Evolutionary conservation across 2,797 vertebrate species (phyloP).

Genomic region (Lagocephalus sceleratus): DNA sequence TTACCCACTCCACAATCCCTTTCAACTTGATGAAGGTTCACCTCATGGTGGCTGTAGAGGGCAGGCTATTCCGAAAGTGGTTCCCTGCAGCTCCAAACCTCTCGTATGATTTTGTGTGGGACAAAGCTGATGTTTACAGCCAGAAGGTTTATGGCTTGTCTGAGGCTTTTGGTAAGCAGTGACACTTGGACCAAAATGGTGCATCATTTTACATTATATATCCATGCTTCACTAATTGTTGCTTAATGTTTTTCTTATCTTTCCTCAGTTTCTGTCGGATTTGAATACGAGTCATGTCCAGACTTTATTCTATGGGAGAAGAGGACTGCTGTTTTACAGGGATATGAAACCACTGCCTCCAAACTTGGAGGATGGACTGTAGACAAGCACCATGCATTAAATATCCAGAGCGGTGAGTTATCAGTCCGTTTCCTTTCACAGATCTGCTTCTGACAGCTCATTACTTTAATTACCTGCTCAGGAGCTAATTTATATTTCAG

Average conservation of each 20-base stretch:
- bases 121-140: conserved; percentile 97
- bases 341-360: conserved; percentile 92
- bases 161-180: conserved; percentile 88
- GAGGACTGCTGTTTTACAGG: conserved; percentile 91
- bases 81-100: conserved; percentile 92
- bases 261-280: conserved; percentile 90
- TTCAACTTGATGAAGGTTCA: conserved; percentile 99
- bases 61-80: conserved; percentile 96
- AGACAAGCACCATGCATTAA: conserved; percentile 94
- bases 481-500: background rate
- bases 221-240: background rate
- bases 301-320: conserved; percentile 98
- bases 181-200: background rate
- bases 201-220: background rate
- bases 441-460: background rate
- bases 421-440: background rate
- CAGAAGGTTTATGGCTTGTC: conserved; percentile 96
- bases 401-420: conserved; percentile 92
- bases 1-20: conserved; percentile 89
- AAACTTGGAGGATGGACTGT: conserved; percentile 95
- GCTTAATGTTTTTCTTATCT: conserved; percentile 4
- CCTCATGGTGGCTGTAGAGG: conserved; percentile 96
- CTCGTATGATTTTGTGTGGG: conserved; percentile 94
- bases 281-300: conserved; percentile 98
- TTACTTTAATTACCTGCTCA: conserved; percentile 14